These are phyloP conservation scores for Sycophaga agraensis DNA, from an alignment of 1,140 invertebrate species.

Conservation along the genomic window DNA sequence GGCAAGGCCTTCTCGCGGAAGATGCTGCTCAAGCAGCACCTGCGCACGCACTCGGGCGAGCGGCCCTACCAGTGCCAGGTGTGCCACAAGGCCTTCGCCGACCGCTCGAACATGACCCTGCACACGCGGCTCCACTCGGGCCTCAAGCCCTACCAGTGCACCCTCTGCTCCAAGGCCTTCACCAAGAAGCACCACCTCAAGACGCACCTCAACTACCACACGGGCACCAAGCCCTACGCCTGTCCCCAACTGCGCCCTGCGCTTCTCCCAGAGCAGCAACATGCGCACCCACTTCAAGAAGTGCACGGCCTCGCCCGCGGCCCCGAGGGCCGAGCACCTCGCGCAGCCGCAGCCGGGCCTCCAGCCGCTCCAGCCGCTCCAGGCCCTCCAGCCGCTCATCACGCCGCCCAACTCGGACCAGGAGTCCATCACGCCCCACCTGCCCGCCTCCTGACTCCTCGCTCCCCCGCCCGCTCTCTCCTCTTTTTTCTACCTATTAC, in stretches of 20 bases:
- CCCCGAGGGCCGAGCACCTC: neutral
- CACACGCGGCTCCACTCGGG: slow-evolving; percentile 78
- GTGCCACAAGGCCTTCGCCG: slow-evolving; percentile 75
- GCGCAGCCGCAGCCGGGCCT: neutral
- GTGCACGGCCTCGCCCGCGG: slow-evolving; percentile 54
- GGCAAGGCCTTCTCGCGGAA: slow-evolving; percentile 84
- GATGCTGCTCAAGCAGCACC: slow-evolving; percentile 77
- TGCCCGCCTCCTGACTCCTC: no score
- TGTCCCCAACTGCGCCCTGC: slow-evolving; percentile 70
- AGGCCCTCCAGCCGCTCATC: slow-evolving; percentile 13
- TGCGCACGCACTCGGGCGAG: slow-evolving; percentile 76
- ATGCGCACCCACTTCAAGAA: slow-evolving; percentile 79
- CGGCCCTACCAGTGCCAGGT: slow-evolving; percentile 72
- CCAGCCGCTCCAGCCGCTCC: slow-evolving; percentile 2
- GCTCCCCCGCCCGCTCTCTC: no score
- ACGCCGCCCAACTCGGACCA: slow-evolving; percentile 48
- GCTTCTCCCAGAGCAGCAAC: slow-evolving; percentile 77
- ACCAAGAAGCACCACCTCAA: slow-evolving; percentile 83
- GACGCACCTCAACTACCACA: slow-evolving; percentile 82
- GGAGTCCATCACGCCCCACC: slow-evolving; percentile 27
- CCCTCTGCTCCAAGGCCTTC: slow-evolving; percentile 82
- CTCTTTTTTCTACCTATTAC: no score
- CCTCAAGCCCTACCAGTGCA: slow-evolving; percentile 85
- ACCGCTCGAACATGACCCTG: slow-evolving; percentile 79
- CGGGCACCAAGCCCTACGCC: slow-evolving; percentile 73